Evolutionary conservation across 2,113 vertebrate genomes (phyloP).

Genomic region (Greenwoodochromis staneri): DNA sequence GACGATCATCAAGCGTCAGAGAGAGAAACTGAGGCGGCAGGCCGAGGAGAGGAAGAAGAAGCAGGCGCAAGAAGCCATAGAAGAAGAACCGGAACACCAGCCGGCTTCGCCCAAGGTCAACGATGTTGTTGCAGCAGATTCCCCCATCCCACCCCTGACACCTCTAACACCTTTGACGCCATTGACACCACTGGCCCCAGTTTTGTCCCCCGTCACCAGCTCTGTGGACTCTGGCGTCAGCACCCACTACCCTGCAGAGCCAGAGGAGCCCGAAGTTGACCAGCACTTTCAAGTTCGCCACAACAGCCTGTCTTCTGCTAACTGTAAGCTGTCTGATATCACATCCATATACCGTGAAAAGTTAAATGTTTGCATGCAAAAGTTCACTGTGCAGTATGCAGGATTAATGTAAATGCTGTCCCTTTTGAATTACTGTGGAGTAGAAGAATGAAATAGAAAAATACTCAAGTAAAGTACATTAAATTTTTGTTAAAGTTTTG

Average conservation of each 20-base stretch:
- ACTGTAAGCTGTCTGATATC: slow-evolving; percentile 72
- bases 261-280: slow-evolving; percentile 89
- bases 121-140: slow-evolving; percentile 6
- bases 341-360: neutral
- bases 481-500: rapidly evolving
- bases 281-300: slow-evolving; percentile 83
- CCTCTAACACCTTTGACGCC: neutral
- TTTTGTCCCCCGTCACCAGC: slow-evolving; percentile 52
- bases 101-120: neutral
- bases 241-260: slow-evolving; percentile 64
- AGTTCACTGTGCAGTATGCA: rapidly evolving
- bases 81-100: slow-evolving; percentile 54
- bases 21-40: slow-evolving; percentile 80
- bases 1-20: slow-evolving; percentile 84
- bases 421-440: neutral
- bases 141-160: neutral
- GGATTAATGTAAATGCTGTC: neutral
- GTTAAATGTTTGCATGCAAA: neutral
- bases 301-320: slow-evolving; percentile 86
- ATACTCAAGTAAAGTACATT: neutral
- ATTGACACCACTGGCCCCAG: neutral
- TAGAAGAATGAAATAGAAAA: neutral
- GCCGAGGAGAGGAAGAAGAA: slow-evolving; percentile 62
- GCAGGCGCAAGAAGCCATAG: slow-evolving; percentile 47
- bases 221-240: slow-evolving; percentile 57